These are phyloP conservation scores for Euura lappo DNA, from an alignment of 1,140 invertebrate species.

Conservation along the genomic window DNA sequence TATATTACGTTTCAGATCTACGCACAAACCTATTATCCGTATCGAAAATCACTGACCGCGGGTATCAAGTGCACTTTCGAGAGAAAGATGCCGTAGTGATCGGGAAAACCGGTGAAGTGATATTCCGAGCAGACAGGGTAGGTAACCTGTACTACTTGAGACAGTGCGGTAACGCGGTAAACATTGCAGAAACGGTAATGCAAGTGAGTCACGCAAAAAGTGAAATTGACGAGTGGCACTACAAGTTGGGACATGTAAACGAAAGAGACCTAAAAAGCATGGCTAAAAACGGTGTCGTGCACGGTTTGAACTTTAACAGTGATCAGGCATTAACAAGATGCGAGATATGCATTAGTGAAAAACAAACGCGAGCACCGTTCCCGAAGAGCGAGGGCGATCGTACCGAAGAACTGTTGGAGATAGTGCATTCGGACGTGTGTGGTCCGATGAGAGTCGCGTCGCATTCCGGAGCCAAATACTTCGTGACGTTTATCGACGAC, in stretches of 20 bases:
- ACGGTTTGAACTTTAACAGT: not conserved
- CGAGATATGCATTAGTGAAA: conserved; percentile 31
- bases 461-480: conserved; percentile 46
- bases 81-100: not conserved
- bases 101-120: not conserved
- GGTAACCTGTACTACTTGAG: conserved; percentile 2
- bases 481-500: conserved; percentile 58
- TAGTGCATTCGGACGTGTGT: conserved; percentile 52
- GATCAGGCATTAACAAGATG: conserved; percentile 42
- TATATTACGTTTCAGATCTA: conserved; percentile 13
- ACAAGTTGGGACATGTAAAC: not conserved
- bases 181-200: not conserved
- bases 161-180: not conserved
- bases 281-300: not conserved
- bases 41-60: conserved; percentile 5
- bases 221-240: not conserved
- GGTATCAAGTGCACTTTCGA: not conserved
- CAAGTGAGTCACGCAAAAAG: not conserved
- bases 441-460: conserved; percentile 53
- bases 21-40: conserved; percentile 16
- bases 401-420: conserved; percentile 30
- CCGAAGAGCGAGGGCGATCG: conserved; percentile 41
- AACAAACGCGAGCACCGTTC: conserved; percentile 37
- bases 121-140: not conserved
- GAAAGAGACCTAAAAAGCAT: not conserved